Base-by-base conservation (phyloP, 2,113 vertebrate species). In the Proteles cristata region DNA sequence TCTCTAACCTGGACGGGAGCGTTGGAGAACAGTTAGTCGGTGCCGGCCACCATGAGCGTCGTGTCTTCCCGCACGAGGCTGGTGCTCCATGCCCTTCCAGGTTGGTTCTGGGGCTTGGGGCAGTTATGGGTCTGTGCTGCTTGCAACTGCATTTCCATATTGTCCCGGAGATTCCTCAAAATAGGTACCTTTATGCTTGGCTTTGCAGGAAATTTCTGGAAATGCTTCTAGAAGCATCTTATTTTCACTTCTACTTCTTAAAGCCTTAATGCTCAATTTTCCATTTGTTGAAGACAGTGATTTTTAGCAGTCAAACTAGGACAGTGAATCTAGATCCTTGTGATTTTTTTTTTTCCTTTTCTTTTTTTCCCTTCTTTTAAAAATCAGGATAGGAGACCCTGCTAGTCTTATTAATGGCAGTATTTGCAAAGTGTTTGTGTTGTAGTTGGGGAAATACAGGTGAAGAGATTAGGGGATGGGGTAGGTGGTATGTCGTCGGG, bases 271-370 rank as follows among this genome's bases (percentile, higher is more conserved):
- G 58, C 53, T 73, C 39, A 68, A 33, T 66, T 48, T 96, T 74
- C 35, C 35, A 68, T 76, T 91, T 76, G 83, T 66, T 33, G 33
- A 68, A 91, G 53, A 58, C 58, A 82, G 68, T 76, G 66, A 50
- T 43, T 80, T 87, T 35, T 66, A 33, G 28, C 63, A 71, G 73
- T 55, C 55, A 73, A 25, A 45, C 3, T 89, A 14, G 25, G 35
- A 26, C 71, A 85, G 26, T 74, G 12, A 96, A 66, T 39, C 45
- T 74, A 50, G 48, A 77, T 76, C 35, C 89, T 0, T 28, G 43
- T 53, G 71, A 43, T 53, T 53, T 50, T 3, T 45, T 26, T 50
- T 4, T 21, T 63, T 2, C 45, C 25, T 25, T 35, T 28, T 17
- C 0, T 3, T 14, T 9, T 5, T 11, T 50, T 12, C 50, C 11